phyloP scores from a whole-genome alignment of 2,797 vertebrate species.

The Falco biarmicus region DNA sequence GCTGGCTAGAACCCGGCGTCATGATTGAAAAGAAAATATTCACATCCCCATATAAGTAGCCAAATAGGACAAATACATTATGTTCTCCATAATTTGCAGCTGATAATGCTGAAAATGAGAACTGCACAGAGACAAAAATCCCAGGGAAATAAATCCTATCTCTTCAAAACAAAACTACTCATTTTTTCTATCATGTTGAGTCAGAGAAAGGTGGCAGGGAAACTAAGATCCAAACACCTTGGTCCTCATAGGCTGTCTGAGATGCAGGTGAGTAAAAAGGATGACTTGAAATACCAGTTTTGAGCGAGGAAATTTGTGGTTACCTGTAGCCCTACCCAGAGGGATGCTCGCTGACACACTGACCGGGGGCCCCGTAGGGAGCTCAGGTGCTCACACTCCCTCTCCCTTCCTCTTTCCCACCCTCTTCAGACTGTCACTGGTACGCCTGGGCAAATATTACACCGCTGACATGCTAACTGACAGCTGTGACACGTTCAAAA shows the following conservation, averaged over 20 bases:
- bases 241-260: background rate
- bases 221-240: background rate
- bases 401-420: background rate
- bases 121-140: background rate
- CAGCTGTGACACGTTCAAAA: background rate
- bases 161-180: background rate
- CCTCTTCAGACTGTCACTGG: background rate
- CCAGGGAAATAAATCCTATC: background rate
- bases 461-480: background rate
- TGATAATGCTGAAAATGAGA: background rate
- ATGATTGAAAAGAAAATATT: background rate
- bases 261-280: background rate
- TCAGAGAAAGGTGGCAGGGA: background rate
- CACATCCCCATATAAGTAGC: background rate
- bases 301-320: background rate
- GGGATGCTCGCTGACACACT: background rate
- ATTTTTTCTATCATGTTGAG: background rate
- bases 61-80: background rate
- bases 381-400: background rate
- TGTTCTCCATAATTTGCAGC: background rate
- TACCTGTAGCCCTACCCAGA: background rate
- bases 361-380: background rate
- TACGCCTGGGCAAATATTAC: conserved; percentile 9
- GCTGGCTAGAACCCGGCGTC: background rate
- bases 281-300: background rate